Evolutionary conservation across 2,113 vertebrate genomes (phyloP).

Genomic region (Leptocoma aspasia): DNA sequence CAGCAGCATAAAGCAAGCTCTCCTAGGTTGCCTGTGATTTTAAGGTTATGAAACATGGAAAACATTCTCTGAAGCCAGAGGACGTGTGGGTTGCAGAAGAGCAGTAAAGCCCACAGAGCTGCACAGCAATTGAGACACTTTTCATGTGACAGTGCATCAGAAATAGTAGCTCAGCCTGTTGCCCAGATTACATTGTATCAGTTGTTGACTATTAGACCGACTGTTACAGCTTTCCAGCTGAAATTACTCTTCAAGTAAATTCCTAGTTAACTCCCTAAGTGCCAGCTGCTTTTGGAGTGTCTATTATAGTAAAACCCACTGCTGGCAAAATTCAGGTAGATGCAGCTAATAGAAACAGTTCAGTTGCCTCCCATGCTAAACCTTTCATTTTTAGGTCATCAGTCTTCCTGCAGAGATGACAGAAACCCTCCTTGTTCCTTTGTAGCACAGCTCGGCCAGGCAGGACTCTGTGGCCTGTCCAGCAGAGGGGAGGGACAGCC

Average conservation of each 20-base stretch:
- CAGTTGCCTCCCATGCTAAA: background rate
- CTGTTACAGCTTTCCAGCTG: background rate
- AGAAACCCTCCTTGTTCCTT: background rate
- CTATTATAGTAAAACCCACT: background rate
- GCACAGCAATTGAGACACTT: background rate
- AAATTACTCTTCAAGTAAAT: background rate
- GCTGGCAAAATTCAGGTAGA: background rate
- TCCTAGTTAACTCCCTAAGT: background rate
- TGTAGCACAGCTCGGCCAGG: fast-evolving
- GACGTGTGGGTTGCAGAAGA: fast-evolving
- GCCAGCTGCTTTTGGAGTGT: background rate
- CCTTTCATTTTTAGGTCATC: background rate
- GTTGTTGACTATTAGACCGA: background rate
- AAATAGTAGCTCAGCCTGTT: background rate
- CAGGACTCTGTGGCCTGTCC: background rate
- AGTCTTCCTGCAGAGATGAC: background rate
- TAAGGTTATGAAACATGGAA: background rate
- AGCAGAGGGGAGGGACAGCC: background rate
- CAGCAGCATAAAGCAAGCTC: background rate
- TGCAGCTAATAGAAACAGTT: background rate
- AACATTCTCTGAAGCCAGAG: background rate
- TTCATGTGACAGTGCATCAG: background rate
- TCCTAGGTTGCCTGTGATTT: background rate
- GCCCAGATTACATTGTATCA: background rate
- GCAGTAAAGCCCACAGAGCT: background rate